phyloP scores from a whole-genome alignment of 1,140 invertebrate species.

The Pomacea maculata region DNA sequence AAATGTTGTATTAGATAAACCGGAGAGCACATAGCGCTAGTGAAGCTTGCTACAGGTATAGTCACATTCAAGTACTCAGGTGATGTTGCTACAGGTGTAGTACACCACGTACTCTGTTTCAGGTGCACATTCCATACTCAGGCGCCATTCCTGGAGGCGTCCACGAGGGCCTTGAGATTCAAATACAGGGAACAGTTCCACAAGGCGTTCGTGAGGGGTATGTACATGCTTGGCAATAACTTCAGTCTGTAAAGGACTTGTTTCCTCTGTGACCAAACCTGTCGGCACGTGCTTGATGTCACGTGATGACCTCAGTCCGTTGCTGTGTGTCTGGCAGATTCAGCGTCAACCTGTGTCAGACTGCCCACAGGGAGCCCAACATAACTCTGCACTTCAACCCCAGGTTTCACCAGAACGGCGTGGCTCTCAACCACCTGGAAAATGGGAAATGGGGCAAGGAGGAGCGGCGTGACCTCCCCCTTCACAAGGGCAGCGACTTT shows the following conservation, averaged over 20 bases:
- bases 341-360: conserved; percentile 69
- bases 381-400: conserved; percentile 81
- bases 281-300: not conserved
- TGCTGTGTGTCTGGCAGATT: conserved; percentile 65
- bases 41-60: too few relatives aligned
- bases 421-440: conserved; percentile 78
- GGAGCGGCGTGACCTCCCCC: conserved; percentile 73
- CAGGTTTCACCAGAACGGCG: conserved; percentile 56
- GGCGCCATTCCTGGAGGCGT: conserved; percentile 5
- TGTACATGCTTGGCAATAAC: not conserved
- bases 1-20: too few relatives aligned
- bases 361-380: conserved; percentile 43
- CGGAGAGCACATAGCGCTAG: too few relatives aligned
- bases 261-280: not conserved
- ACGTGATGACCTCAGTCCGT: not conserved
- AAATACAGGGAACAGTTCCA: conserved; percentile 11
- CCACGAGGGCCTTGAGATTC: conserved; percentile 2
- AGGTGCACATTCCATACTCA: not conserved
- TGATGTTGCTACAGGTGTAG: too few relatives aligned
- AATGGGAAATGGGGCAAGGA: conserved; percentile 76
- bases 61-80: too few relatives aligned
- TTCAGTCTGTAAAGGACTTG: not conserved
- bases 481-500: conserved; percentile 74
- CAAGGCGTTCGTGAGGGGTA: conserved; percentile 2
- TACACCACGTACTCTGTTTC: not conserved